Conservation (phyloP, 2,888 invertebrate species). For the Nemotelus nigrinus region DNA sequence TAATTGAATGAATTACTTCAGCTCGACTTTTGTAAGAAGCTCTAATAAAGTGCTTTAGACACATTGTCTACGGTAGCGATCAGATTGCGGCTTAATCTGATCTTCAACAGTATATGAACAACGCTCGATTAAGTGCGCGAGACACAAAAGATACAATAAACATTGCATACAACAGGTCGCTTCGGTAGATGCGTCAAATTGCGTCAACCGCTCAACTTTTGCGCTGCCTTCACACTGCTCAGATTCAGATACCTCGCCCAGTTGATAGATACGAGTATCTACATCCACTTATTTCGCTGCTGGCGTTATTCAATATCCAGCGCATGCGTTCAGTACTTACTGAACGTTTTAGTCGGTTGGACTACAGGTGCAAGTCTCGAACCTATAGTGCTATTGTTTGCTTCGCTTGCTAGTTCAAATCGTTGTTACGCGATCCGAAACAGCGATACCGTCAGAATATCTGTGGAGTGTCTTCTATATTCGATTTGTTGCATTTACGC, state of each 20-base stretch:
- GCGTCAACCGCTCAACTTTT: conserved; percentile 8
- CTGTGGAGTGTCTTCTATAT: no score
- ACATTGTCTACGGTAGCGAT: neutral
- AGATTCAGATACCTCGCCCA: neutral
- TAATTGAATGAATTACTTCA: neutral
- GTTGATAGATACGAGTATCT: neutral
- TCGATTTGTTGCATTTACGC: conserved; percentile 9
- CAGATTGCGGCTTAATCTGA: neutral
- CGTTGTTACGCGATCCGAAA: neutral
- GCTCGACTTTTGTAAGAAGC: neutral
- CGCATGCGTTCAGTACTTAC: conserved; percentile 49
- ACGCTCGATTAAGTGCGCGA: conserved; percentile 17
- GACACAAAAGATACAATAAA: neutral
- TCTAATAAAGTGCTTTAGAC: neutral
- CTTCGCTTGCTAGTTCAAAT: neutral
- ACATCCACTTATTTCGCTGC: neutral
- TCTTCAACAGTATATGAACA: neutral
- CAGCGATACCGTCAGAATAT: neutral
- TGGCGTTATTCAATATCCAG: conserved; percentile 23
- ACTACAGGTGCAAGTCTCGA: conserved; percentile 33
- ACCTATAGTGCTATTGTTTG: neutral
- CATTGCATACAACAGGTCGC: neutral
- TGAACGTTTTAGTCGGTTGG: conserved; percentile 43
- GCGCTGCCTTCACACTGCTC: neutral
- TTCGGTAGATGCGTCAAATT: conserved; percentile 17